Evolutionary conservation across 2,888 invertebrate genomes (phyloP).

Genomic region (Ditylenchus weischeri): DNA sequence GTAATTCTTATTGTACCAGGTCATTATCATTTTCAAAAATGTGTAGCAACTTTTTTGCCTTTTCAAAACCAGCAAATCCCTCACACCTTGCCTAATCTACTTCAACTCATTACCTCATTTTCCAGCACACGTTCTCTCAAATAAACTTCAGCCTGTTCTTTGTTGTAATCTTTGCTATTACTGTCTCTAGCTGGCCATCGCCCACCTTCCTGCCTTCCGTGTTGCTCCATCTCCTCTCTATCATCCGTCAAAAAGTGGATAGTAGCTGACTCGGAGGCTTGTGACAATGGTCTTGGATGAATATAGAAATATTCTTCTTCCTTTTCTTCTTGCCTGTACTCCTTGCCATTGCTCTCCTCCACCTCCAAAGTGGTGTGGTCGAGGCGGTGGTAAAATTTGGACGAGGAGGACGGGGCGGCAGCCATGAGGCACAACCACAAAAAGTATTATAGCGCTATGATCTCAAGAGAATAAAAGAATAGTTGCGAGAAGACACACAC

Average conservation of each 20-base stretch:
- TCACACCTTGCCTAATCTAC: no score
- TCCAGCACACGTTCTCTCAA: not conserved
- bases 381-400: not conserved
- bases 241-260: slow-evolving; percentile 56
- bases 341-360: slow-evolving; percentile 3
- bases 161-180: not conserved
- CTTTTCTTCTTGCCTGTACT: slow-evolving; percentile 36
- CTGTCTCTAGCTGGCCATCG: not conserved
- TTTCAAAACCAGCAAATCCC: no score
- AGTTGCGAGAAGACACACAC: no score
- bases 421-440: no score
- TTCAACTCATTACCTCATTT: not conserved
- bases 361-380: slow-evolving; percentile 6
- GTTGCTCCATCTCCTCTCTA: slow-evolving; percentile 30
- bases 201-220: not conserved
- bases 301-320: slow-evolving; percentile 38
- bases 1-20: no score
- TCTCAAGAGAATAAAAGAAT: no score
- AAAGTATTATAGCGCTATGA: no score
- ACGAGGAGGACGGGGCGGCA: not conserved
- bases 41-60: no score
- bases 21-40: no score
- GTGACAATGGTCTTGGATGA: slow-evolving; percentile 32
- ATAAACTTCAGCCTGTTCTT: not conserved
- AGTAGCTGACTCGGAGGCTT: slow-evolving; percentile 52